Base-by-base conservation (phyloP, 2,888 invertebrate genomes). In the Cryptus armator region DNA sequence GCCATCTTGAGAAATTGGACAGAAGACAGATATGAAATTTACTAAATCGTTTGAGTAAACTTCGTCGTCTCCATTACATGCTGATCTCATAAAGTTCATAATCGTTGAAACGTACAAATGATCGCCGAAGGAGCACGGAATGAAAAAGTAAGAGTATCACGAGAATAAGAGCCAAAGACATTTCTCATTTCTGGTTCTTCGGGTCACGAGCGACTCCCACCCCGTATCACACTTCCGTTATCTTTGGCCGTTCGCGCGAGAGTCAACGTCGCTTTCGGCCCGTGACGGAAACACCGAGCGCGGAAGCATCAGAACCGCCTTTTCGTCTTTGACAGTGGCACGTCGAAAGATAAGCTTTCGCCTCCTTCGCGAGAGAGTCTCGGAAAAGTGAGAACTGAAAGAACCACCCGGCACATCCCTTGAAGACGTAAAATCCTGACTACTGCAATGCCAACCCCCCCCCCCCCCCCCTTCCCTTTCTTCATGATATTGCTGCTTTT, bases 101-200 rank as follows among this genome's bases (percentile, higher is more conserved):
- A 32, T 32, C 29, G 44, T 24, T 10, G 24, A 29, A 46, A 44
- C 24, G 1, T 2, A 19, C 24, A 29, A 59, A 29, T 59, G 1
- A 37, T 24, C 19, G 53, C 14, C 43, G 44, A 43, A 10, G 59
- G 9, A 12, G 10, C 4, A 9, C 10, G 37, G 19, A 9, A 4
- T 1, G 44, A 62, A 62, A 44, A 29, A 59, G 37, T 2, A 16
- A 32, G 43, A 80, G 77, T 59, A n/a, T 24, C 66, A 51, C 66
- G 64, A 79, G 66, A 78, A 53, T 75, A 71, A 71, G 46, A 56
- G 75, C 88, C 88, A 92, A 91, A 92, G 92, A 93, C 92, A 93
- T 93, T 93, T 93, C 93, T 93, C 92, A 93, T 93, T 93, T 93
- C 93, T 93, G 91, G 92, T 91, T 88, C 68, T 84, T 59, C 89